Evolutionary conservation across 2,113 vertebrate species (phyloP).

Genomic region (Myanophis thanlyinensis): DNA sequence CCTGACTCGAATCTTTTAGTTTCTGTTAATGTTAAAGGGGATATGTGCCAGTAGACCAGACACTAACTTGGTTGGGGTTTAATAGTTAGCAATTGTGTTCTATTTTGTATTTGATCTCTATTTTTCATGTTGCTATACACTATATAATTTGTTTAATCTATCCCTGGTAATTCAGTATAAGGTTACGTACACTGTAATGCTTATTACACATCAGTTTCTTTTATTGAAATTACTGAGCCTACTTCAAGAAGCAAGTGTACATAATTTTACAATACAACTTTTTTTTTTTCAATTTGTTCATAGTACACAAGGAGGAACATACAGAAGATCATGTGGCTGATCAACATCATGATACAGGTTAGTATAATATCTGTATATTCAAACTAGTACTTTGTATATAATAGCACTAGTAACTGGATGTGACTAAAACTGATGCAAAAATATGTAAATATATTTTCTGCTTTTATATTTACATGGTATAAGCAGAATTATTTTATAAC

Average conservation of each 20-base stretch:
- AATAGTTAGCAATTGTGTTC: not conserved
- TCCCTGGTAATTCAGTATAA: not conserved
- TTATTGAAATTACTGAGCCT: not conserved
- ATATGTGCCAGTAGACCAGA: too few relatives aligned
- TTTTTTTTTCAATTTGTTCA: not conserved
- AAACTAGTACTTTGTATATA: not conserved
- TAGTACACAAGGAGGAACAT: constrained; percentile 37
- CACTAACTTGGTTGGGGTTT: not conserved
- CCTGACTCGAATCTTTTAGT: not conserved
- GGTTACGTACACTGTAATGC: not conserved
- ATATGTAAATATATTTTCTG: not conserved
- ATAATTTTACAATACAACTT: not conserved
- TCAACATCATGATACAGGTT: constrained; percentile 56
- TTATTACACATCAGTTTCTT: not conserved
- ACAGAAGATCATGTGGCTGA: constrained; percentile 17
- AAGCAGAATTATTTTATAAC: not conserved
- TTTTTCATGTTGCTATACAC: not conserved
- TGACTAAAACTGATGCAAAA: not conserved
- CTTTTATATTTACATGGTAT: not conserved
- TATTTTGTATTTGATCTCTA: not conserved
- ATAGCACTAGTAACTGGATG: not conserved
- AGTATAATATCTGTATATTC: not conserved
- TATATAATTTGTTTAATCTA: not conserved
- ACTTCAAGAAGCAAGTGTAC: not conserved
- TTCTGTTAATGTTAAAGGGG: not conserved